Base-by-base conservation (phyloP, 2,888 invertebrate species). In the Eupithecia inturbata region DNA sequence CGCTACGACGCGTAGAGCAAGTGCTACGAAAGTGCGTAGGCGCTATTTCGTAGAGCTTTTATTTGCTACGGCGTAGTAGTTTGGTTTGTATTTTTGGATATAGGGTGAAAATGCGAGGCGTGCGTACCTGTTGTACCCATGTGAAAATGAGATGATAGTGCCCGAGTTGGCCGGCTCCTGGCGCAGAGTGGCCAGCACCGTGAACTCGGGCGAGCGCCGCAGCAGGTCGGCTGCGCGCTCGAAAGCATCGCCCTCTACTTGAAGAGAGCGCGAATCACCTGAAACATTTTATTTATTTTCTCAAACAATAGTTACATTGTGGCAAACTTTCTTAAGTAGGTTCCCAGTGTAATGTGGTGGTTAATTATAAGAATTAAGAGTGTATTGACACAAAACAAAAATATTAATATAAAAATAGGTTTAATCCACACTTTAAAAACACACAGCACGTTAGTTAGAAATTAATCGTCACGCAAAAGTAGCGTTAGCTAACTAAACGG, bases 151-250 rank as follows among this genome's bases (percentile, higher is more conserved):
- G 83, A 98, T 95, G 84, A 98, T 97, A 82, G 97, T 96, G 88
- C 97, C 98, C 79, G 97, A 96, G 95, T 97, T 98, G 84, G 96
- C 96, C 82, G 96, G 96, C 90, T 97, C 97, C 91, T 98, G 98
- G 77, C 96, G 95, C 78, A 98, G 92, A 84, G 96, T 95, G 73
- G 97, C 97, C 82, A 97, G 95, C 87, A 98, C 95, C 77, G 97
- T 97, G 94, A 97, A 97, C 94, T 97, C 97, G 75, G 96, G 95
- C 84, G 96, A 96, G 86, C 95, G 95, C 77, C 96, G 95, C 87
- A 97, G 94, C 84, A 97, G 92, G 83, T 96, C 96, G 72, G 96
- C 95, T 75, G 97, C 97, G 84, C 95, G 95, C 86, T 95, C 95
- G 90, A 96, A 96, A 81, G 96, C 95, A 79, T 94, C 92, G 82